Evolutionary conservation across 2,888 invertebrate species (phyloP).

Genomic region (Eupeodes latifasciatus): DNA sequence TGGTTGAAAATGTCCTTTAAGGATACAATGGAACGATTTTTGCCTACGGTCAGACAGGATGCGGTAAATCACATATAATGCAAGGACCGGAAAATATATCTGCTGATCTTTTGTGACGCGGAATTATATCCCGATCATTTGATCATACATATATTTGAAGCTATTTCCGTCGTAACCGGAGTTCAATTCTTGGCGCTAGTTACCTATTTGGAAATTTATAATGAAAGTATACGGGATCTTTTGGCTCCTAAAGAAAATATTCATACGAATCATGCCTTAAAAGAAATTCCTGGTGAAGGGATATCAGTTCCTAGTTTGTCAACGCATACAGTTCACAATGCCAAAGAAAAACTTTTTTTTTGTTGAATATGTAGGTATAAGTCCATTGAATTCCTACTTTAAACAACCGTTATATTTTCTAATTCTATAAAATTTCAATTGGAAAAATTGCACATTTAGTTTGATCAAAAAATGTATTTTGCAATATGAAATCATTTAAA

Average conservation of each 20-base stretch:
- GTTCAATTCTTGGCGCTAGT: conserved; percentile 87
- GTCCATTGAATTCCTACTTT: no score
- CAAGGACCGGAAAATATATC: conserved; percentile 69
- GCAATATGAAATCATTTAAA: no score
- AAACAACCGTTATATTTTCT: no score
- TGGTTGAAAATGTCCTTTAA: conserved; percentile 94
- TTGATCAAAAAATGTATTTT: no score
- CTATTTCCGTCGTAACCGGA: conserved; percentile 89
- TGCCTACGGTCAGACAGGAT: conserved; percentile 96
- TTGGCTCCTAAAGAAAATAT: conserved; percentile 87
- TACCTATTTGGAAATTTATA: conserved; percentile 95
- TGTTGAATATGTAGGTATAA: no score
- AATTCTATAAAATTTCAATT: no score
- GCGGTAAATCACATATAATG: conserved; percentile 96
- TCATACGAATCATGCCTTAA: conserved; percentile 83
- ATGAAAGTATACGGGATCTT: conserved; percentile 96
- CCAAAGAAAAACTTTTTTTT: no score
- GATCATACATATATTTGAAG: conserved; percentile 96
- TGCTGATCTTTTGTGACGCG: conserved; percentile 79
- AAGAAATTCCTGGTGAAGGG: conserved; percentile 85
- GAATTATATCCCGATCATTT: conserved; percentile 91
- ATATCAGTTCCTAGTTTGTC: conserved; percentile 87
- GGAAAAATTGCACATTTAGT: no score
- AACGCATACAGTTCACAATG: conserved; percentile 91
- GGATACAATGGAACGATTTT: conserved; percentile 97